Conservation (phyloP, 2,113 vertebrate species). For the Gavialis gangeticus region DNA sequence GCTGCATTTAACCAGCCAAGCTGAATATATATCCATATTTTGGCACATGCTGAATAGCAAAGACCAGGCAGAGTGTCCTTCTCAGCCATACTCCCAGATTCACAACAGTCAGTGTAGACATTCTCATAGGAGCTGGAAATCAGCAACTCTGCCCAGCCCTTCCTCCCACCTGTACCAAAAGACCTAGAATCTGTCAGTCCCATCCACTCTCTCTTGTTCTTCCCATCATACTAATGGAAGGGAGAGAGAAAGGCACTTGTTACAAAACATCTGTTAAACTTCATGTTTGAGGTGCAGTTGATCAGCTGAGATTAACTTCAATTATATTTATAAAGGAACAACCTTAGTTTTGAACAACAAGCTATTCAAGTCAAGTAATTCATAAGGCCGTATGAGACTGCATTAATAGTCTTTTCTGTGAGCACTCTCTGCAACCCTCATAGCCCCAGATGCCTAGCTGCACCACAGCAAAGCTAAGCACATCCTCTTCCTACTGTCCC, state of each 20-base stretch:
- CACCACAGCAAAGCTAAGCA: background rate
- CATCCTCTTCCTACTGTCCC: background rate
- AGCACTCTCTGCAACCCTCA: background rate
- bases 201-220: background rate
- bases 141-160: too few relatives aligned
- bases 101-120: too few relatives aligned
- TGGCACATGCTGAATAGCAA: too few relatives aligned
- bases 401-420: background rate
- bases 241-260: background rate
- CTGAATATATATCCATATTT: too few relatives aligned
- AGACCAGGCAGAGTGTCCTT: too few relatives aligned
- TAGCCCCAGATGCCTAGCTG: background rate
- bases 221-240: background rate
- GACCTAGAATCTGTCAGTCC: background rate
- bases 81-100: too few relatives aligned
- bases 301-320: background rate
- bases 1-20: too few relatives aligned
- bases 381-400: background rate
- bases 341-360: background rate
- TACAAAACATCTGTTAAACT: background rate
- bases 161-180: background rate
- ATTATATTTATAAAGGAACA: background rate
- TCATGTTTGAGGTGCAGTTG: accelerated
- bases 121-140: too few relatives aligned
- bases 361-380: background rate